Percentiles rank a stretch among this genome's conserved stretches.
phyloP scores from a whole-genome alignment of 2,797 vertebrate genomes.

The Micrastur ruficollis region DNA sequence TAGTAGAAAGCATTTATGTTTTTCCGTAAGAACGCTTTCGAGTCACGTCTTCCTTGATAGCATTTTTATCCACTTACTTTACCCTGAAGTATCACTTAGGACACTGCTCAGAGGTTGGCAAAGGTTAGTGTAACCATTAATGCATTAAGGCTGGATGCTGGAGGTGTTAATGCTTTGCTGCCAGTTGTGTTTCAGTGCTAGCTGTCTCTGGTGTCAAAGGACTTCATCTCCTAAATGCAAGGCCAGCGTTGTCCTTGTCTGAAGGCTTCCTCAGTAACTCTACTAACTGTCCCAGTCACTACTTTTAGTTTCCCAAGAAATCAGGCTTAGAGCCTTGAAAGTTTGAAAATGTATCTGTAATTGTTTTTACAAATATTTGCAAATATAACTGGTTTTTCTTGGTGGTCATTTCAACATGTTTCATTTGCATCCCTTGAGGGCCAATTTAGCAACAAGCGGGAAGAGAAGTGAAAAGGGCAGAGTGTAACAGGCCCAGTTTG shows the following conservation, averaged over 20 bases:
- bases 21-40: background rate
- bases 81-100: background rate
- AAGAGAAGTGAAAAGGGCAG: background rate
- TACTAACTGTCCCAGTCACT: background rate
- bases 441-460: background rate
- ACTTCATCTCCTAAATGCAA: background rate
- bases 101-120: background rate
- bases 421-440: background rate
- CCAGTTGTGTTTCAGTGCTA: background rate
- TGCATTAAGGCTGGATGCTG: background rate
- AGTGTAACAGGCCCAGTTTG: background rate
- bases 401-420: background rate
- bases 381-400: background rate
- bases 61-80: conserved; percentile 1
- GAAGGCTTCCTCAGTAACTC: background rate
- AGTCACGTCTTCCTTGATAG: background rate
- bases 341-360: background rate
- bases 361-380: background rate
- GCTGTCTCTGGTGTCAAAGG: background rate
- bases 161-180: conserved; percentile 7
- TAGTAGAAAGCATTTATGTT: background rate
- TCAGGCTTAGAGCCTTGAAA: background rate
- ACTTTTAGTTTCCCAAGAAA: background rate
- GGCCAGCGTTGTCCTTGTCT: background rate
- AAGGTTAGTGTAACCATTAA: background rate